phyloP scores from a whole-genome alignment of 2,888 invertebrate species.

The Ethmia dodecea region DNA sequence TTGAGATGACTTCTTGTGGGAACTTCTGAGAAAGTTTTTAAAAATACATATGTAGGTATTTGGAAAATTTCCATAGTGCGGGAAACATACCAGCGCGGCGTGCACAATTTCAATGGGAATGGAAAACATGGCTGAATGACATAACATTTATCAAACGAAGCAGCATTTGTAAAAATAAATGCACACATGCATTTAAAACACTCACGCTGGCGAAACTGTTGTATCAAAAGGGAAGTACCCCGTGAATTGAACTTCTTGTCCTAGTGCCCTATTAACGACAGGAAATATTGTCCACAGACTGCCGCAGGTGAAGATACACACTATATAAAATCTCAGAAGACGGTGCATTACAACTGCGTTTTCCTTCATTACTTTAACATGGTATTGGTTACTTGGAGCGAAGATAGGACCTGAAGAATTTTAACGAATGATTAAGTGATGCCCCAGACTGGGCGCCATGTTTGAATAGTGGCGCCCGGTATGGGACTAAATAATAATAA shows the following conservation, averaged over 20 bases:
- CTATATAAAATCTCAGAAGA: slow-evolving; percentile 38
- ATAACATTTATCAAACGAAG: too few relatives aligned
- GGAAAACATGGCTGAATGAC: too few relatives aligned
- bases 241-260: slow-evolving; percentile 40
- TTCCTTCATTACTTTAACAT: slow-evolving; percentile 33
- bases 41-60: too few relatives aligned
- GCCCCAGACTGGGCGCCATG: slow-evolving; percentile 5
- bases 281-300: slow-evolving; percentile 42
- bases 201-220: slow-evolving; percentile 37
- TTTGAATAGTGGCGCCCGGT: slow-evolving; percentile 1
- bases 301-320: slow-evolving; percentile 31
- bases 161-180: too few relatives aligned
- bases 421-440: background rate
- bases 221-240: slow-evolving; percentile 57
- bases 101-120: too few relatives aligned
- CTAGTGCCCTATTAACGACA: slow-evolving; percentile 38
- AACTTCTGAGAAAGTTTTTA: too few relatives aligned
- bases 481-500: background rate
- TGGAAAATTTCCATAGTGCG: too few relatives aligned
- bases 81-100: too few relatives aligned
- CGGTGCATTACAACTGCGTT: slow-evolving; percentile 43
- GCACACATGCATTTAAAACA: too few relatives aligned
- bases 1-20: too few relatives aligned
- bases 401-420: slow-evolving; percentile 37
- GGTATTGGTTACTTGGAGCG: slow-evolving; percentile 32